Percentiles rank a stretch among this genome's conserved stretches.
Evolutionary conservation across 2,797 vertebrate species (phyloP).

Genomic region (Megaceryle alcyon): DNA sequence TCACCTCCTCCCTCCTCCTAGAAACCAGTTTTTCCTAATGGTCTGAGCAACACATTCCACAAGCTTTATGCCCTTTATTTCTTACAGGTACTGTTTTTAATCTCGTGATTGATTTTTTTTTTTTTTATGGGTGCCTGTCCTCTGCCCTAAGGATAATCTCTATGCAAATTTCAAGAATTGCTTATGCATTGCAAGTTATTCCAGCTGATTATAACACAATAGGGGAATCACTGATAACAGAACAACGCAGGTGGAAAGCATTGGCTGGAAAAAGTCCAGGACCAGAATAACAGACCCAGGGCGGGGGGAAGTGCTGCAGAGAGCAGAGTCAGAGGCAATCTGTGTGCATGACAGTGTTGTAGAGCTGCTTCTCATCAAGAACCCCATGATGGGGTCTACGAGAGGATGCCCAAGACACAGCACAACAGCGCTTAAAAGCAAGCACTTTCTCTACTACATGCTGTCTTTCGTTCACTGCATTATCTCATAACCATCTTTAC

Average conservation of each 20-base stretch:
- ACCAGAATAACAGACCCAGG: neutral
- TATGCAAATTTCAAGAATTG: neutral
- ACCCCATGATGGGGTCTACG: fast-evolving
- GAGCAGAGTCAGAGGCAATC: neutral
- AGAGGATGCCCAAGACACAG: neutral
- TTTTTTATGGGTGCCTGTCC: neutral
- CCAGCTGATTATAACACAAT: neutral
- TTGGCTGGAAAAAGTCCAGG: neutral
- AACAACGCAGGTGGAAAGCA: neutral
- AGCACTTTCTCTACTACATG: neutral
- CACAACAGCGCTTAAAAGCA: neutral
- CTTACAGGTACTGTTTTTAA: neutral
- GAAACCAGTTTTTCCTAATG: neutral
- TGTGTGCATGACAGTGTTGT: neutral
- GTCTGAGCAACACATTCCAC: neutral
- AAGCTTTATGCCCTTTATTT: neutral
- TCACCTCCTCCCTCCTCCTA: neutral
- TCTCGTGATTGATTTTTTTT: neutral
- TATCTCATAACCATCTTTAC: neutral
- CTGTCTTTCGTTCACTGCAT: neutral
- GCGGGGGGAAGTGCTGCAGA: neutral
- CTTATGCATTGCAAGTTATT: neutral
- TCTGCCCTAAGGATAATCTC: neutral
- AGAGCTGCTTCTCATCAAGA: neutral
- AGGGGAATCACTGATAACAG: neutral